phyloP scores from a whole-genome alignment of 2,113 vertebrate genomes.

The Turdus rufiventris region DNA sequence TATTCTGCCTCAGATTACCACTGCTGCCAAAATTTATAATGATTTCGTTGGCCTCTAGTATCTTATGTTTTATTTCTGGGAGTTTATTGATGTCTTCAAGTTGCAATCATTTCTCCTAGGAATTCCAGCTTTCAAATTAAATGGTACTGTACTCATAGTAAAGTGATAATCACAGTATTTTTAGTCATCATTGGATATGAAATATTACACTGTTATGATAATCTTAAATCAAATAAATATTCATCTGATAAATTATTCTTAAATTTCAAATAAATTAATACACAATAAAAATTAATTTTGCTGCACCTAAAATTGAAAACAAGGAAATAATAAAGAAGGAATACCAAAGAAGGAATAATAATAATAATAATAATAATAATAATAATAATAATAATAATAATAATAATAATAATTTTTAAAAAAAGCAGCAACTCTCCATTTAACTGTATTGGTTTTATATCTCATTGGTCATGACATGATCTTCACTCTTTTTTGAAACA shows the following conservation, averaged over 20 bases:
- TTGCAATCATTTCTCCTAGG: neutral
- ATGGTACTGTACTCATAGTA: neutral
- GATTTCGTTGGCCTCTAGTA: neutral
- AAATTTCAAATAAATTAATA: neutral
- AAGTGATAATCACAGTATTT: neutral
- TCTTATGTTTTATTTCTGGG: neutral
- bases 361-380: neutral
- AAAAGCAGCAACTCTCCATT: neutral
- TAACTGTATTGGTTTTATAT: neutral
- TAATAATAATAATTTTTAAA: neutral
- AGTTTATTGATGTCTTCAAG: neutral
- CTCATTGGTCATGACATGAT: neutral
- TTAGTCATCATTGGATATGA: neutral
- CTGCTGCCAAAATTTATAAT: neutral
- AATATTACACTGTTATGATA: neutral
- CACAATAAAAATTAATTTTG: neutral
- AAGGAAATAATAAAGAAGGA: neutral
- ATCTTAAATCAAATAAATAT: neutral
- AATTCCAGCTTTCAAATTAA: neutral
- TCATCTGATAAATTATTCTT: neutral
- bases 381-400: neutral
- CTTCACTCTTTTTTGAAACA: neutral
- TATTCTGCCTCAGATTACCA: neutral
- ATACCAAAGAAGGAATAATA: too few species aligned
- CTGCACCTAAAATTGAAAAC: neutral